phyloP scores from a whole-genome alignment of 2,888 invertebrate genomes.

The Dasysyrphus tricinctus region DNA sequence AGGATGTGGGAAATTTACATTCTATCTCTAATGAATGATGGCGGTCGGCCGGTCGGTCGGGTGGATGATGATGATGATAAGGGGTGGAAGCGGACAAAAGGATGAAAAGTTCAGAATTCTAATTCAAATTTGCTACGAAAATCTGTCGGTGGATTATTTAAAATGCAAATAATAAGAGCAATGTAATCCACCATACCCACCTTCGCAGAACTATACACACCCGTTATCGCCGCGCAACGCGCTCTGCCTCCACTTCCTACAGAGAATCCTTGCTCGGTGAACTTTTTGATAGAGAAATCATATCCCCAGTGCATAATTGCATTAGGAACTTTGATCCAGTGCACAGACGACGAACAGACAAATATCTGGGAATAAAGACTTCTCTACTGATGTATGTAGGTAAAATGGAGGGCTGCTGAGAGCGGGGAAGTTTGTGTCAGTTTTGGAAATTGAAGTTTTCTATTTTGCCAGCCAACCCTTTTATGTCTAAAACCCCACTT shows the following conservation, averaged over 20 bases:
- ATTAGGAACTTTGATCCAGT: constrained; percentile 72
- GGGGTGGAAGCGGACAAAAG: background rate
- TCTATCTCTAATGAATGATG: constrained; percentile 63
- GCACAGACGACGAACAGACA: constrained; percentile 36
- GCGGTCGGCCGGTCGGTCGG: background rate
- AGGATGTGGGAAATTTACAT: constrained; percentile 69
- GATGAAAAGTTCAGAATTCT: constrained; percentile 49
- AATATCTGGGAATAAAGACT: constrained; percentile 26
- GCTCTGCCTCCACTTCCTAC: background rate
- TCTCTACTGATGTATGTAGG: background rate
- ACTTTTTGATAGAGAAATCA: constrained; percentile 70
- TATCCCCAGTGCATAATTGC: constrained; percentile 71
- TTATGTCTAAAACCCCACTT: background rate
- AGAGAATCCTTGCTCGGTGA: constrained; percentile 50
- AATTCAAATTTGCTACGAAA: constrained; percentile 63
- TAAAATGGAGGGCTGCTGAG: background rate
- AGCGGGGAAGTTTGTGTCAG: constrained; percentile 31
- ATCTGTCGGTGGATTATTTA: constrained; percentile 73
- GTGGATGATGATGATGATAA: background rate
- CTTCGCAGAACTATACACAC: background rate
- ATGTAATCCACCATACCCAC: constrained; percentile 56
- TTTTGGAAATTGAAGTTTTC: constrained; percentile 55
- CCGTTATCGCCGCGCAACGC: too few relatives aligned
- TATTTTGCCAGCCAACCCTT: constrained; percentile 6
- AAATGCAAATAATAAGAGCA: constrained; percentile 72